Conservation (phyloP, 2,888 invertebrate species). For the Spisula solida region DNA sequence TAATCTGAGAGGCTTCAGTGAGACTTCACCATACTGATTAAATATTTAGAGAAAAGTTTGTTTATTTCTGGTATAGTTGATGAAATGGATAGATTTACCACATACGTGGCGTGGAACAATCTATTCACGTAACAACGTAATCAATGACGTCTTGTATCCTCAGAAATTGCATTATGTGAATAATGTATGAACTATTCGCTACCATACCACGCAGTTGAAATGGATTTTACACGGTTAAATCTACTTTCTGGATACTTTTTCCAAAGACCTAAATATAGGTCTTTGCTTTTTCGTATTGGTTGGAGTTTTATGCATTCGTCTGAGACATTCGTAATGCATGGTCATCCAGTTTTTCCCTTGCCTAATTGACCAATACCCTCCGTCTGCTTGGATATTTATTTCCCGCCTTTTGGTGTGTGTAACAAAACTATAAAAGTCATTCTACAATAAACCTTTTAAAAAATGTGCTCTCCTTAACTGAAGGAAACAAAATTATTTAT, state of each 20-base stretch:
- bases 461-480: too few species aligned
- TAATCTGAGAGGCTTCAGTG: neutral
- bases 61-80: neutral
- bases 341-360: too few species aligned
- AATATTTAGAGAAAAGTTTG: neutral
- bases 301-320: neutral
- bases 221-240: neutral
- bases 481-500: too few species aligned
- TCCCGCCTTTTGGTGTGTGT: neutral
- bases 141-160: neutral
- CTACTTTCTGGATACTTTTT: neutral
- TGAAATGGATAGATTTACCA: conserved; percentile 11
- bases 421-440: neutral
- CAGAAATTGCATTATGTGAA: neutral
- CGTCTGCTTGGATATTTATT: neutral
- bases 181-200: neutral
- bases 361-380: too few species aligned
- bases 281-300: too few species aligned
- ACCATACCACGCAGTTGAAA: neutral
- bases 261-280: too few species aligned
- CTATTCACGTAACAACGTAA: neutral
- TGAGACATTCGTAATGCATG: too few species aligned
- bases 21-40: neutral
- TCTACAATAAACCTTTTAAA: too few species aligned
- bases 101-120: neutral